Evolutionary conservation across 2,888 invertebrate species (phyloP).

Genomic region (Erannis defoliaria): DNA sequence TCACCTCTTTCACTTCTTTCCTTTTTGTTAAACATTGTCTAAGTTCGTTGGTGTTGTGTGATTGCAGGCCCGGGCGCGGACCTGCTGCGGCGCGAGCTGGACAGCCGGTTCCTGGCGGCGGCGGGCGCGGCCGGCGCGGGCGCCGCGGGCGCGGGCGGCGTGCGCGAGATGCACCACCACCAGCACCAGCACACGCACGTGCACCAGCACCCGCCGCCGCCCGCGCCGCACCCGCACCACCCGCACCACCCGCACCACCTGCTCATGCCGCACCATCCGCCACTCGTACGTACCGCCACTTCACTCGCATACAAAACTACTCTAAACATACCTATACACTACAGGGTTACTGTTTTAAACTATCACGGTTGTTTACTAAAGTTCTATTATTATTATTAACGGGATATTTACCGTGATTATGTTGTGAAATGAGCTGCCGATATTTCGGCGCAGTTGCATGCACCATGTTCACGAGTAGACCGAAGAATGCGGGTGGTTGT

Average conservation of each 20-base stretch:
- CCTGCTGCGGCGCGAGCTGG: conserved; percentile 94
- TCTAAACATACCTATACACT: too few relatives aligned
- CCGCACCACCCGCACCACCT: conserved; percentile 67
- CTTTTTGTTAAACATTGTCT: too few relatives aligned
- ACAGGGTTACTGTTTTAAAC: too few relatives aligned
- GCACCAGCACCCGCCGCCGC: conserved; percentile 94
- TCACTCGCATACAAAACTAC: too few relatives aligned
- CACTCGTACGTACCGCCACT: conserved; percentile 84
- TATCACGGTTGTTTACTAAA: too few relatives aligned
- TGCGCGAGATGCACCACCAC: conserved; percentile 96
- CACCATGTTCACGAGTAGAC: too few relatives aligned
- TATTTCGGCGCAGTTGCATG: too few relatives aligned
- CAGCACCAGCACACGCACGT: conserved; percentile 96
- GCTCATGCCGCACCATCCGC: conserved; percentile 72
- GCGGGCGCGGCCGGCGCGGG: conserved; percentile 85
- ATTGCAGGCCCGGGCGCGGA: conserved; percentile 89
- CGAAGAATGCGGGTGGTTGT: too few relatives aligned
- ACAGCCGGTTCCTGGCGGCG: conserved; percentile 95
- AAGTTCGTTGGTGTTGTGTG: background rate
- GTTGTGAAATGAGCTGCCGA: too few relatives aligned
- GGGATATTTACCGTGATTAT: too few relatives aligned
- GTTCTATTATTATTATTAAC: too few relatives aligned
- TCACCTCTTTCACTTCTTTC: too few relatives aligned
- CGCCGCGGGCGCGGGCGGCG: conserved; percentile 85
- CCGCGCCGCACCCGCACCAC: conserved; percentile 89